Base-by-base conservation (phyloP, 2,113 vertebrate genomes). In the Hyperopisus bebe region DNA sequence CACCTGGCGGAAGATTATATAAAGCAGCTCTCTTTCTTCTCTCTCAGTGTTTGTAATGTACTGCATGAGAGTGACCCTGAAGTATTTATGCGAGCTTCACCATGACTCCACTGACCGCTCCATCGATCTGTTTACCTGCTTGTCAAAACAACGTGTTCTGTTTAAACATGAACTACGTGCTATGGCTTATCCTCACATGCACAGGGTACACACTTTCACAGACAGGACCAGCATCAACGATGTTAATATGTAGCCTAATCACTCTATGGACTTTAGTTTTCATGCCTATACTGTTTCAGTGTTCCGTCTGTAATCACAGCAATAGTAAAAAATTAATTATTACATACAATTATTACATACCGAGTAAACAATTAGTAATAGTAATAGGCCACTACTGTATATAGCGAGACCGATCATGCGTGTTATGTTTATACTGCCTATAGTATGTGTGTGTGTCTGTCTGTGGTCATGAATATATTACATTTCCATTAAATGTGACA, bases 81-180 rank as follows among this genome's bases (percentile, higher is more conserved):
- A 24, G 74, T 91, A 92, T 93, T 94, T 94, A 94, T 94, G 91
- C 48, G 85, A 53, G 85, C 24, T 86, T 86, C 44, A n/a, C n/a
- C 48, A 44, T 70, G 88, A 53, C 66, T 80, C 62, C n/a, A 39
- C 48, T 82, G 70, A 82, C 47, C 19, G 35, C 70, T 74, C 24
- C 89, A 94, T 94, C 90, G 93, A 94, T 92, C 90, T 74, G 89
- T 92, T 91, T 91, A 89, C 90, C 90, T 85, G 87, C 89, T 88
- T 84, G 44, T 87, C 51, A 90, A 90, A 92, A 91, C 90, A 90
- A 51, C 88, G 87, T 77, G 51, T 48, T 89, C 31, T 88, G 46
- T 35, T 89, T 21, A 55, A 88, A 86, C 89, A 90, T 87, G 87
- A 86, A 90, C 88, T 91, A 90, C 91, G 91, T 88, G 90, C 9